Percentiles rank a stretch among this genome's conserved stretches.
Evolutionary conservation across 1,140 invertebrate species (phyloP).

Genomic region (Cydia amplana): DNA sequence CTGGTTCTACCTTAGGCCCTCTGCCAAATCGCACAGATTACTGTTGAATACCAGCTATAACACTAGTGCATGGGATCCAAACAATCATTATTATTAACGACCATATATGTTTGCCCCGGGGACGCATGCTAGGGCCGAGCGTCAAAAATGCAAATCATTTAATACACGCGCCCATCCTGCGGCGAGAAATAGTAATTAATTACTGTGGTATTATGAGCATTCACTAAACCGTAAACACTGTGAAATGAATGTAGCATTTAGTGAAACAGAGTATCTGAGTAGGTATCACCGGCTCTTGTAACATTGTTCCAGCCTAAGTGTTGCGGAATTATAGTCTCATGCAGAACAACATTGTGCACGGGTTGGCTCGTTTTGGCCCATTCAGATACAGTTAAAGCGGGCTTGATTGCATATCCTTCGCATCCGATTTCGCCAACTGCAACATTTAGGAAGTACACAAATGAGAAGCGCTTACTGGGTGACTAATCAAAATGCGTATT

Average conservation of each 20-base stretch:
- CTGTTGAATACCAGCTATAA: conserved; percentile 7
- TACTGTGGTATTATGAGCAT: conserved; percentile 30
- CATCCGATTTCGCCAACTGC: conserved; percentile 6
- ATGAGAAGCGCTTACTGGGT: conserved; percentile 7
- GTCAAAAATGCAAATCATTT: conserved; percentile 32
- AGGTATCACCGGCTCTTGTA: not conserved
- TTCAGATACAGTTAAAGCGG: conserved; percentile 24
- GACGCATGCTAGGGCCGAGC: conserved; percentile 2
- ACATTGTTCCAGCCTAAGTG: conserved; percentile 2
- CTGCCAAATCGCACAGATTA: conserved; percentile 1
- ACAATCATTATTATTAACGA: conserved; percentile 17
- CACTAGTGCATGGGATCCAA: not conserved
- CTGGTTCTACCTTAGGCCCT: not conserved
- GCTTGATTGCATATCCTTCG: conserved; percentile 30
- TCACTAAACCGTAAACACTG: conserved; percentile 25
- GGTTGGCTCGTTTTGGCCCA: conserved; percentile 23
- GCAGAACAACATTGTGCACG: not conserved
- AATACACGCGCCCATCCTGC: not conserved
- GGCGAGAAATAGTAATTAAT: conserved; percentile 26
- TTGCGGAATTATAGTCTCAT: conserved; percentile 8
- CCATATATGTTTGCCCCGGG: conserved; percentile 3
- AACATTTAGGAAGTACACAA: conserved; percentile 14
- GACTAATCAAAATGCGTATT: conserved; percentile 23
- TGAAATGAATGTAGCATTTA: conserved; percentile 23
- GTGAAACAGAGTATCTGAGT: not conserved